Percentiles rank a stretch among this genome's conserved stretches.
phyloP scores from a whole-genome alignment of 23 tunicate species.

The Halocynthia aurantium region DNA sequence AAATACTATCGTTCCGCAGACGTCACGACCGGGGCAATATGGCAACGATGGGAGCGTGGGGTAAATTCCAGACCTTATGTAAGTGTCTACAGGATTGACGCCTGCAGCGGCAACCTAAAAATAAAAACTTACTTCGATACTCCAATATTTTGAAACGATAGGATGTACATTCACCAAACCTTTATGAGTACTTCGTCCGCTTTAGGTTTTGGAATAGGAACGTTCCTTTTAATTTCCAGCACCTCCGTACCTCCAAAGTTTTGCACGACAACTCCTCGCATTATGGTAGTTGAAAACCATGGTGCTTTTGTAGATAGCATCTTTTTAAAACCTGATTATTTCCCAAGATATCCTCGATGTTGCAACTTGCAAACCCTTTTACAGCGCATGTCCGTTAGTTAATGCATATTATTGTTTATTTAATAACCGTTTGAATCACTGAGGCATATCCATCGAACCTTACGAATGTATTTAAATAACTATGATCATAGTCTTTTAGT shows the following conservation, averaged over 20 bases:
- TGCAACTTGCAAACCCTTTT: too few relatives aligned
- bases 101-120: slow-evolving; percentile 67
- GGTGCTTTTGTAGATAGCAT: slow-evolving; percentile 14
- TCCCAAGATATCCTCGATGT: too few relatives aligned
- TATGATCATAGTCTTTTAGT: too few relatives aligned
- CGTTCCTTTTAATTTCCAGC: slow-evolving; percentile 48
- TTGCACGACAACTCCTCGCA: slow-evolving; percentile 79
- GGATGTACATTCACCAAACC: neutral
- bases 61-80: slow-evolving; percentile 78
- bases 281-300: slow-evolving; percentile 26
- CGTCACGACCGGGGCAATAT: slow-evolving; percentile 77
- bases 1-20: slow-evolving; percentile 56
- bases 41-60: slow-evolving; percentile 55
- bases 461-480: too few relatives aligned
- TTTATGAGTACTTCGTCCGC: slow-evolving; percentile 57
- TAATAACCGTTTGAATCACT: too few relatives aligned
- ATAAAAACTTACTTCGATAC: neutral
- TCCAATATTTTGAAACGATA: neutral
- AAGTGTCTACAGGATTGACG: slow-evolving; percentile 80
- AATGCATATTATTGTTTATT: too few relatives aligned
- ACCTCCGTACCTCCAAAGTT: slow-evolving; percentile 79
- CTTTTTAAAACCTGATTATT: too few relatives aligned
- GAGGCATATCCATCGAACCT: too few relatives aligned
- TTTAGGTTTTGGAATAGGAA: slow-evolving; percentile 47
- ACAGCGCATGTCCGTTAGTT: too few relatives aligned